Evolutionary conservation across 2,797 vertebrate species (phyloP).

Genomic region (Lithobates sylvaticus): DNA sequence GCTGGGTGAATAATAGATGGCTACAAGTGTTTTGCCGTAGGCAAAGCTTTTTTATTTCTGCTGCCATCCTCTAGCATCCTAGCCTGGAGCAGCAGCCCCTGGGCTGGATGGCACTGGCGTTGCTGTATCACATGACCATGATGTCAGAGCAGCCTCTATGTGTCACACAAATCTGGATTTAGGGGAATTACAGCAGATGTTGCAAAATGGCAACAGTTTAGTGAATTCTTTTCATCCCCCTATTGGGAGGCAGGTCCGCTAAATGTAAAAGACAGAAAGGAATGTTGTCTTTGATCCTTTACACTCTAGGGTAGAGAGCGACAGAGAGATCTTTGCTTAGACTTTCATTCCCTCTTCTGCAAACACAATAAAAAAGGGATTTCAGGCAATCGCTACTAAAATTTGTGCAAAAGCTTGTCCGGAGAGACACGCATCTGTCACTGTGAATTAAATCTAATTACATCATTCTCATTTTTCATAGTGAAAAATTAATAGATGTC

Average conservation of each 20-base stretch:
- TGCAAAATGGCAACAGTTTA: slow-evolving; percentile 87
- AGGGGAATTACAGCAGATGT: slow-evolving; percentile 87
- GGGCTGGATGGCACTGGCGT: slow-evolving; percentile 78
- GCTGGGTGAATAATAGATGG: slow-evolving; percentile 82
- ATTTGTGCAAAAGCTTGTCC: slow-evolving; percentile 11
- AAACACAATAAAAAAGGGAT: slow-evolving; percentile 54
- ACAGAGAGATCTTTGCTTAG: slow-evolving; percentile 66
- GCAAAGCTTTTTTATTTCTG: slow-evolving; percentile 72
- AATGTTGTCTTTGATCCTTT: slow-evolving; percentile 84
- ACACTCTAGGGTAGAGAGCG: slow-evolving; percentile 71
- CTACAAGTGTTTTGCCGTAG: slow-evolving; percentile 84
- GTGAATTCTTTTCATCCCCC: slow-evolving; percentile 82
- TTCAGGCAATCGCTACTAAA: slow-evolving; percentile 16
- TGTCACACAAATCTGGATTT: slow-evolving; percentile 87
- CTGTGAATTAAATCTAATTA: slow-evolving; percentile 27
- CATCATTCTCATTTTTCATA: not conserved
- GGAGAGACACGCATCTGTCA: slow-evolving; percentile 28
- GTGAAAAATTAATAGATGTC: slow-evolving; percentile 1
- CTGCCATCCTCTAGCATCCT: slow-evolving; percentile 75
- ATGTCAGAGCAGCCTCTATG: slow-evolving; percentile 81
- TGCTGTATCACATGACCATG: slow-evolving; percentile 81
- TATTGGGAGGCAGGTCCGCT: slow-evolving; percentile 78
- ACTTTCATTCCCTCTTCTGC: slow-evolving; percentile 59
- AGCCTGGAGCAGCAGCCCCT: slow-evolving; percentile 77
- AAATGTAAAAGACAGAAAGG: slow-evolving; percentile 81